Conservation (phyloP, 2,113 vertebrate species). For the Pontoporia blainvillei region DNA sequence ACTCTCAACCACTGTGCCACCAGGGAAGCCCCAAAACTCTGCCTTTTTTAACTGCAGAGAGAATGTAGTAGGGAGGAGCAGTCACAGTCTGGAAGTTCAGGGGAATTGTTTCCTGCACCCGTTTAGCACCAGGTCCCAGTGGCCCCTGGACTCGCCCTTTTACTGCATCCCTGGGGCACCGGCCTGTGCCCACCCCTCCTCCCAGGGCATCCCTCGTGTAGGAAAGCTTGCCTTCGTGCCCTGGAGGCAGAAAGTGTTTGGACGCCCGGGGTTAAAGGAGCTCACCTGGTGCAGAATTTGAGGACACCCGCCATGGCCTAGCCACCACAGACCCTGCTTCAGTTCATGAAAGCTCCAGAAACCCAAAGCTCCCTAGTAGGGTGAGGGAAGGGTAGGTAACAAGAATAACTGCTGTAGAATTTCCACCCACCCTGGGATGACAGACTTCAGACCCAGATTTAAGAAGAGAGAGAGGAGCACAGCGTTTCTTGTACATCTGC, state of each 20-base stretch:
- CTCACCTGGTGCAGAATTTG: neutral
- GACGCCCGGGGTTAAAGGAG: fast-evolving
- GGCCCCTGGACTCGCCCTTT: neutral
- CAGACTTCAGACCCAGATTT: neutral
- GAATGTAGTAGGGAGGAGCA: neutral
- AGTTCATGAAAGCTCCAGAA: neutral
- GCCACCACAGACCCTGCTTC: neutral
- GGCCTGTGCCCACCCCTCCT: fast-evolving
- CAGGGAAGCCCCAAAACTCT: neutral
- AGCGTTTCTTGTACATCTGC: fast-evolving
- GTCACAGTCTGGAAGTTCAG: neutral
- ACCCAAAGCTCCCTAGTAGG: no score
- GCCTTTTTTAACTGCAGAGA: neutral
- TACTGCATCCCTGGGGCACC: neutral
- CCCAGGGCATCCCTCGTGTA: neutral
- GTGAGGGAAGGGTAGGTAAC: fast-evolving
- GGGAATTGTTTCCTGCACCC: neutral
- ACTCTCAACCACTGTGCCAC: no score
- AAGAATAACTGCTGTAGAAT: neutral
- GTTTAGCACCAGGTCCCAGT: neutral
- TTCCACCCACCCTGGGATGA: no score
- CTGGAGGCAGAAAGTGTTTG: neutral
- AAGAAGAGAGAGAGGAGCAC: neutral
- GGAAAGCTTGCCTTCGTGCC: neutral
- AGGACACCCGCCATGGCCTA: neutral